phyloP scores from a whole-genome alignment of 2,113 vertebrate species.

The Chrysemys picta region DNA sequence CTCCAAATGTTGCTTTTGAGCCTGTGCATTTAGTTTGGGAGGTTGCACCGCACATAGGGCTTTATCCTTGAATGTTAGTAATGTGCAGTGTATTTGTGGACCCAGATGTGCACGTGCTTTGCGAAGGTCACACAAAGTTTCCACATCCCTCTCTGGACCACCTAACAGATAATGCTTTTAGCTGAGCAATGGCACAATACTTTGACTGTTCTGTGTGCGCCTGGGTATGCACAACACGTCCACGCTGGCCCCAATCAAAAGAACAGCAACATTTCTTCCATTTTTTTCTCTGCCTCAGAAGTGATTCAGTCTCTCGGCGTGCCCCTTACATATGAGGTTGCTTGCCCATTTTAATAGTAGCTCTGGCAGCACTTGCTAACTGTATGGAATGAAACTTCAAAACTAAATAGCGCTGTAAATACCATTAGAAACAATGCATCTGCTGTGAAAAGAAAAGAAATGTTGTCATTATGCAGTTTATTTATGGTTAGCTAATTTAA shows the following conservation, averaged over 20 bases:
- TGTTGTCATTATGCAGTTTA: neutral
- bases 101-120: neutral
- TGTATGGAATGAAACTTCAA: constrained; percentile 21
- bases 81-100: neutral
- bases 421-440: constrained; percentile 11
- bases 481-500: constrained; percentile 26
- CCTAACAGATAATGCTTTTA: constrained; percentile 23
- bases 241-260: constrained; percentile 29
- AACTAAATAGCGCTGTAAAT: neutral
- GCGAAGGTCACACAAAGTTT: neutral
- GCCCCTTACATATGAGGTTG: constrained; percentile 22
- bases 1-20: neutral
- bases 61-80: neutral
- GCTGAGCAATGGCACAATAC: constrained; percentile 52
- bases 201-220: constrained; percentile 11
- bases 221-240: constrained; percentile 22
- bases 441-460: neutral
- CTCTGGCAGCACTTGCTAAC: neutral
- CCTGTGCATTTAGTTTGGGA: neutral
- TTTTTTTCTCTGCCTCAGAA: constrained; percentile 56
- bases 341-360: constrained; percentile 33
- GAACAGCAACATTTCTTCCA: constrained; percentile 37
- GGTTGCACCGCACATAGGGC: neutral
- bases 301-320: constrained; percentile 33
- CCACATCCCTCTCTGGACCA: neutral